A percentile compares a stretch with the other conserved stretches of the same genome.
These are phyloP conservation scores for Brachionus paranguensis DNA, from an alignment of 1,140 invertebrate genomes.

Conservation along the genomic window DNA sequence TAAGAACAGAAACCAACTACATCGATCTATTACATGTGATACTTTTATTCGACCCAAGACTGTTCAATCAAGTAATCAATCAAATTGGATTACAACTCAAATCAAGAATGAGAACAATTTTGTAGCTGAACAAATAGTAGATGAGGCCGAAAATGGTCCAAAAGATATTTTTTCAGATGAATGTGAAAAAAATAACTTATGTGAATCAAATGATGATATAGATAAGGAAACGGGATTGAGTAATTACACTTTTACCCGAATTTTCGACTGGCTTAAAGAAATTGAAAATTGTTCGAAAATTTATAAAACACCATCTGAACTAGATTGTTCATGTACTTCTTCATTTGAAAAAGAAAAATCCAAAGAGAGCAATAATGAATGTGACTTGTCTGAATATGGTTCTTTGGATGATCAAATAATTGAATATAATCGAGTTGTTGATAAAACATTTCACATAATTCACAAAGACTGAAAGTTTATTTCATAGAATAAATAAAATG, in stretches of 20 bases:
- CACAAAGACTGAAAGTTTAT: not conserved
- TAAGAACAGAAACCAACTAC: not conserved
- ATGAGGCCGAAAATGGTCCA: not conserved
- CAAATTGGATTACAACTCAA: not conserved
- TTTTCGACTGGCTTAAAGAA: constrained; percentile 1
- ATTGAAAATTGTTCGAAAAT: constrained; percentile 14
- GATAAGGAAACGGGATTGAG: not conserved
- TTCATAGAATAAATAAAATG: not conserved
- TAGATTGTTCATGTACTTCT: not conserved
- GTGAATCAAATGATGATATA: not conserved
- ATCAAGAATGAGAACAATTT: not conserved
- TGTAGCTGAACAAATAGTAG: not conserved
- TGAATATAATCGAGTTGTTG: constrained; percentile 37
- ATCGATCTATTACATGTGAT: not conserved
- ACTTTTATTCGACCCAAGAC: not conserved
- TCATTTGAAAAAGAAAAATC: not conserved
- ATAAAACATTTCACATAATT: constrained; percentile 34
- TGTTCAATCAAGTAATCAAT: not conserved
- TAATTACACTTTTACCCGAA: not conserved
- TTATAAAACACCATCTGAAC: not conserved
- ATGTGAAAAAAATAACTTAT: not conserved
- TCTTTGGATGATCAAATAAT: constrained; percentile 37
- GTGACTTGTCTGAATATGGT: constrained; percentile 9
- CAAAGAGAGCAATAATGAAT: not conserved
- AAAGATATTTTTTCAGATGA: not conserved